These are phyloP conservation scores for Phainopepla nitens DNA, from an alignment of 2,113 vertebrate genomes.

Conservation along the genomic window DNA sequence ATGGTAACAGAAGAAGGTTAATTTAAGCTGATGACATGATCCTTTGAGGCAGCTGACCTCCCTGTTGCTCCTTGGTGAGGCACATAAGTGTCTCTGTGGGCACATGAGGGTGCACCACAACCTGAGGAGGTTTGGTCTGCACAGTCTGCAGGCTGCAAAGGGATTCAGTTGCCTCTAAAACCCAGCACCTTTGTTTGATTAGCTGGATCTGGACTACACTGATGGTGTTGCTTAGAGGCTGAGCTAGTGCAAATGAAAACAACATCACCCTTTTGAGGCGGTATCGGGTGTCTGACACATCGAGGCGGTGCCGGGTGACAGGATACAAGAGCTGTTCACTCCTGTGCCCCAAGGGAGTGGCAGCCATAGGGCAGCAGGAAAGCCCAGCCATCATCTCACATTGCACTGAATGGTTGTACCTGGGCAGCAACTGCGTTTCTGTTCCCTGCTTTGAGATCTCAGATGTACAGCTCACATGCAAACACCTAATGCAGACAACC, in stretches of 20 bases:
- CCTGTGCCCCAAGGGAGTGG: background rate
- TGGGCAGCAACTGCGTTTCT: background rate
- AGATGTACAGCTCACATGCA: background rate
- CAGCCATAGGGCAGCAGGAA: background rate
- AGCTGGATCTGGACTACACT: background rate
- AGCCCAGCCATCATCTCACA: background rate
- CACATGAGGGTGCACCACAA: background rate
- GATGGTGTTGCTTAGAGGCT: background rate
- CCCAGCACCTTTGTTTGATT: background rate
- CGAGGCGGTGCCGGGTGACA: accelerated
- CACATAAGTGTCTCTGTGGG: background rate
- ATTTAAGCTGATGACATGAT: background rate
- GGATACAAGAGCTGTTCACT: background rate
- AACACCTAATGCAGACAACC: background rate
- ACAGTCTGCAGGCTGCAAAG: background rate
- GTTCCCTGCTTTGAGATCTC: background rate
- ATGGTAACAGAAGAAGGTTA: background rate
- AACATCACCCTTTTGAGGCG: background rate
- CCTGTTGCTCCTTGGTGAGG: background rate
- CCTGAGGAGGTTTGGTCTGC: background rate
- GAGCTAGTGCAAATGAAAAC: background rate
- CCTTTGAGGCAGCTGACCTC: background rate
- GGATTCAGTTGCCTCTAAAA: background rate
- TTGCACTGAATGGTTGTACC: background rate
- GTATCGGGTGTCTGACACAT: background rate